phyloP scores from a whole-genome alignment of 2,797 vertebrate species.

The Ctenopoma kingsleyae region DNA sequence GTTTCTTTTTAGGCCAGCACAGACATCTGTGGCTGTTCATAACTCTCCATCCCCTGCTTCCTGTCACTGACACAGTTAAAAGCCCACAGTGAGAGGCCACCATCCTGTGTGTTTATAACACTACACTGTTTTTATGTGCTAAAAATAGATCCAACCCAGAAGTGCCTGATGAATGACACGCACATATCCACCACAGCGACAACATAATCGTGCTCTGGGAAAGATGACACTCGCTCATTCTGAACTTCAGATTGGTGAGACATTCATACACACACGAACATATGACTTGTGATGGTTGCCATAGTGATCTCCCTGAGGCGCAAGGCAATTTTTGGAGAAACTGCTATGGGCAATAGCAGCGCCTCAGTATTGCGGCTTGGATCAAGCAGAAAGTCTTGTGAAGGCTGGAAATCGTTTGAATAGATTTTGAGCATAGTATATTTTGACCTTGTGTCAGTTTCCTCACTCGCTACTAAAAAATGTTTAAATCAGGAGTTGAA shows the following conservation, averaged over 20 bases:
- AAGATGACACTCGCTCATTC: constrained; percentile 47
- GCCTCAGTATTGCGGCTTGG: constrained; percentile 34
- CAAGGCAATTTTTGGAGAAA: constrained; percentile 67
- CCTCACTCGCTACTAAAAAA: background rate
- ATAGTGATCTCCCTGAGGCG: constrained; percentile 69
- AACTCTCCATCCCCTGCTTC: constrained; percentile 37
- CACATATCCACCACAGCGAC: background rate
- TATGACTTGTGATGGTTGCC: constrained; percentile 70
- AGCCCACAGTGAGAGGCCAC: constrained; percentile 42
- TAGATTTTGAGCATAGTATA: constrained; percentile 5
- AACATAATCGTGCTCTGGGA: background rate
- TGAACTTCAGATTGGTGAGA: constrained; percentile 44
- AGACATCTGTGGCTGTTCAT: constrained; percentile 51
- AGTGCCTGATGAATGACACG: constrained; percentile 41
- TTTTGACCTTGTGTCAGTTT: constrained; percentile 16
- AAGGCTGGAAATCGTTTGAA: constrained; percentile 23
- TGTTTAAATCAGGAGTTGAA: background rate
- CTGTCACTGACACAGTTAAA: constrained; percentile 58
- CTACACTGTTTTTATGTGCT: constrained; percentile 23
- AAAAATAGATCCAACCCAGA: constrained; percentile 49
- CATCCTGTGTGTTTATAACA: constrained; percentile 31
- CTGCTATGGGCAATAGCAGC: constrained; percentile 48
- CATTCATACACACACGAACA: constrained; percentile 16
- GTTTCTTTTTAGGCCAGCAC: constrained; percentile 71
- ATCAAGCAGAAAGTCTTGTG: constrained; percentile 41